phyloP scores from a whole-genome alignment of 2,888 invertebrate species.

The Kuschelorhynchus macadamiae region DNA sequence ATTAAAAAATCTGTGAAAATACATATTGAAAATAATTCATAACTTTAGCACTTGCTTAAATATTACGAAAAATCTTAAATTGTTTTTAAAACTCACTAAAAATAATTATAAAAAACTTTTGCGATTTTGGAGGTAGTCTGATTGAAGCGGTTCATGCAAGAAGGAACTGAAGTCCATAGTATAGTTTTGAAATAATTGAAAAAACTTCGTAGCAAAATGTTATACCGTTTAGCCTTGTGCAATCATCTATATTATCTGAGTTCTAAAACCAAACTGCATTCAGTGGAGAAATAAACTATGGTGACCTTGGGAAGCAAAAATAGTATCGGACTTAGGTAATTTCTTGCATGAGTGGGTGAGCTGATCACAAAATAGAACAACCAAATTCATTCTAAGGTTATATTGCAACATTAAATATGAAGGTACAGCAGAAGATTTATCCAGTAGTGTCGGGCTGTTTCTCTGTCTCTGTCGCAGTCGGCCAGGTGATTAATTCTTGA shows the following conservation, averaged over 20 bases:
- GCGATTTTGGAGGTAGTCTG: no score
- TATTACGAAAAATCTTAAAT: no score
- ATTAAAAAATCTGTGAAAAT: no score
- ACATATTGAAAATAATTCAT: no score
- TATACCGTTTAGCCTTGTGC: neutral
- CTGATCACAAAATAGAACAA: slow-evolving; percentile 9
- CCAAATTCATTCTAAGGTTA: slow-evolving; percentile 10
- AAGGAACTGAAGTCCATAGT: slow-evolving; percentile 2
- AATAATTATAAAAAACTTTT: no score
- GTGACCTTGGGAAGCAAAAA: slow-evolving; percentile 6
- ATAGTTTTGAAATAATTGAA: slow-evolving; percentile 11
- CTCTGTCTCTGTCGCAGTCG: no score
- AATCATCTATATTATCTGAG: slow-evolving; percentile 2
- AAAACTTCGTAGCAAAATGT: slow-evolving; percentile 5
- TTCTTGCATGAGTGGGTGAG: slow-evolving; percentile 8
- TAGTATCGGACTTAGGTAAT: slow-evolving; percentile 7
- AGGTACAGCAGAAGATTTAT: slow-evolving; percentile 8
- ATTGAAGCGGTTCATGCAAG: slow-evolving; percentile 9
- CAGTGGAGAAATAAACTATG: slow-evolving; percentile 1
- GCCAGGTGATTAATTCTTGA: no score
- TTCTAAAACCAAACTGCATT: slow-evolving; percentile 9
- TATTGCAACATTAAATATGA: neutral
- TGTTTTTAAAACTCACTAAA: no score
- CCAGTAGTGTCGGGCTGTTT: neutral
- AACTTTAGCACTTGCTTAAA: no score